Evolutionary conservation across 2,113 vertebrate genomes (phyloP).

Genomic region (Mystacornis crossleyi): DNA sequence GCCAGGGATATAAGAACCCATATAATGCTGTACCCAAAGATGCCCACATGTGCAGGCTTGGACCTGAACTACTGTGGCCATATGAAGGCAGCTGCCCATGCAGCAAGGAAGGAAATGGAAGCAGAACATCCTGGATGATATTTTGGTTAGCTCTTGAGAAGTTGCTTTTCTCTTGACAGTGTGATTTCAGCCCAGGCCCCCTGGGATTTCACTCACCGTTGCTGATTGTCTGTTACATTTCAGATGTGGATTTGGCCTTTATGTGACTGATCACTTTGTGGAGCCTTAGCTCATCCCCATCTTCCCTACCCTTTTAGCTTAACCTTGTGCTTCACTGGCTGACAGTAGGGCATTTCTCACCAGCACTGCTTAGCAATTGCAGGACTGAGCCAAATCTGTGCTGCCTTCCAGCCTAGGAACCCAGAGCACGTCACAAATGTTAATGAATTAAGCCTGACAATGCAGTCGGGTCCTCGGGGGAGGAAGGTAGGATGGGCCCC

Average conservation of each 20-base stretch:
- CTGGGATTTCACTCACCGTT: background rate
- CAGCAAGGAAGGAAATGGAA: background rate
- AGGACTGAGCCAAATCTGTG: background rate
- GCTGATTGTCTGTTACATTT: background rate
- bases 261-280: background rate
- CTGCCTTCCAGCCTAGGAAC: background rate
- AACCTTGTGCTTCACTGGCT: background rate
- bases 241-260: slow-evolving; percentile 1
- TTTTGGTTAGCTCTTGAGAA: background rate
- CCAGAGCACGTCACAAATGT: slow-evolving; percentile 1
- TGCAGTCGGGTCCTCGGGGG: background rate
- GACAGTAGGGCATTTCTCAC: background rate
- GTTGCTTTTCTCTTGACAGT: background rate
- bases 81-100: background rate
- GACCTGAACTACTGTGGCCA: background rate
- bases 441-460: slow-evolving; percentile 52
- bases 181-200: background rate
- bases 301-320: background rate
- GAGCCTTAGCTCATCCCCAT: background rate
- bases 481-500: slow-evolving; percentile 40
- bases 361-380: background rate
- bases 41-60: background rate
- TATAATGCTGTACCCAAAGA: fast-evolving
- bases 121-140: background rate
- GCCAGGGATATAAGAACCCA: background rate